Percentiles rank a stretch among this genome's conserved stretches.
Evolutionary conservation across 1,140 invertebrate species (phyloP).

Genomic region (Trialeurodes vaporariorum): DNA sequence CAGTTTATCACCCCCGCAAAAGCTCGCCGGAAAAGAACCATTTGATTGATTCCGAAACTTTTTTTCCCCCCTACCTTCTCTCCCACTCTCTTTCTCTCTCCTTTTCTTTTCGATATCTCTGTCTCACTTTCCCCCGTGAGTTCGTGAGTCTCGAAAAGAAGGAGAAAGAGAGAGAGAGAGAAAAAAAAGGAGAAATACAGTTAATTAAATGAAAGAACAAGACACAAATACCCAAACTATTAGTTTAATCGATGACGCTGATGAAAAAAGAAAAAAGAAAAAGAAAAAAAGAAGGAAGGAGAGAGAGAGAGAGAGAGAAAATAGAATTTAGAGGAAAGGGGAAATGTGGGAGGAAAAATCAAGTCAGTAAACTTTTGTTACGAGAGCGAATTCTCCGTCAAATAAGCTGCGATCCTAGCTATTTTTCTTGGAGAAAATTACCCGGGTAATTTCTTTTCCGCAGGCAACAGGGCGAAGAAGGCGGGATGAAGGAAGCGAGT

Average conservation of each 20-base stretch:
- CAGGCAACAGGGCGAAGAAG: background rate
- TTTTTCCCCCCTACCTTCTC: too few relatives aligned
- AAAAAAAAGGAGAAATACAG: background rate
- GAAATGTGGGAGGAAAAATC: background rate
- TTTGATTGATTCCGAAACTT: background rate
- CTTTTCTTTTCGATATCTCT: too few relatives aligned
- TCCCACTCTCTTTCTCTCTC: too few relatives aligned
- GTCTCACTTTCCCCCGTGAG: too few relatives aligned
- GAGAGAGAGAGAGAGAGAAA: too few relatives aligned
- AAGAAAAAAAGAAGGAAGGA: too few relatives aligned
- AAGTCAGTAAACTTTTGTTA: background rate
- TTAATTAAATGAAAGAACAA: constrained; percentile 1
- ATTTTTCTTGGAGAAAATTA: background rate
- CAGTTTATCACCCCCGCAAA: background rate
- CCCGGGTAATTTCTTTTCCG: background rate
- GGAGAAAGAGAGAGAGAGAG: too few relatives aligned
- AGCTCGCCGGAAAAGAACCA: too few relatives aligned
- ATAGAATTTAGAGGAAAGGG: too few relatives aligned
- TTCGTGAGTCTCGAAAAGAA: too few relatives aligned
- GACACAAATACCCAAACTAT: background rate
- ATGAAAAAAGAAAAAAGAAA: background rate
- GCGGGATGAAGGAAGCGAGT: background rate
- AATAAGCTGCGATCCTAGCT: background rate
- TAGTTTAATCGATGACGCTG: background rate
- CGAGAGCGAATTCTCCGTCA: background rate